These are phyloP conservation scores for Pristiophorus japonicus DNA, from an alignment of 2,113 vertebrate genomes.

Conservation along the genomic window DNA sequence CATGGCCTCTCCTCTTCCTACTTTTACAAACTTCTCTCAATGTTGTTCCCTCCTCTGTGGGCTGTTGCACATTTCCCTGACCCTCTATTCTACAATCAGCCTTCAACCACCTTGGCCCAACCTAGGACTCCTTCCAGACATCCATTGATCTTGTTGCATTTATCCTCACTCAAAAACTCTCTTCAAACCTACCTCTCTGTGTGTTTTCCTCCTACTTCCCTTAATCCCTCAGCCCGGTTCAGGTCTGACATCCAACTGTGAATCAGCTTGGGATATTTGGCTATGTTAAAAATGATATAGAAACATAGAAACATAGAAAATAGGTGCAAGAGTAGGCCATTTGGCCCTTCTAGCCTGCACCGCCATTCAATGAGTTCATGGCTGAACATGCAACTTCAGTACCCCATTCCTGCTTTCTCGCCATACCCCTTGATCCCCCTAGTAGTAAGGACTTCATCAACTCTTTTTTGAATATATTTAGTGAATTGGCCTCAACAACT, in stretches of 20 bases:
- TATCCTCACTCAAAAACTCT: neutral
- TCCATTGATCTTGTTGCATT: neutral
- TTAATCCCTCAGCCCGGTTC: neutral
- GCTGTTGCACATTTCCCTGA: neutral
- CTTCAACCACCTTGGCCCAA: neutral
- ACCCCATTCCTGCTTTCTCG: too few relatives aligned
- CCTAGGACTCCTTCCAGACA: neutral
- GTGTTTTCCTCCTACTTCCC: neutral
- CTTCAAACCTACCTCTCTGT: neutral
- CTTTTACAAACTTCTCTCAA: neutral
- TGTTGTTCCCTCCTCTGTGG: neutral
- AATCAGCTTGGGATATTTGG: neutral
- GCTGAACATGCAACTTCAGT: too few relatives aligned
- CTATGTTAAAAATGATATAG: neutral
- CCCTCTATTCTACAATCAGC: neutral
- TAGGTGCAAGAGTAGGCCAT: too few relatives aligned
- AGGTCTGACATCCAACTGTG: neutral
- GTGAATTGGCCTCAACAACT: too few relatives aligned
- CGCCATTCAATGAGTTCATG: too few relatives aligned
- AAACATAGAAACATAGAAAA: too few relatives aligned
- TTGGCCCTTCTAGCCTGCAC: too few relatives aligned
- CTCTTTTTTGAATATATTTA: too few relatives aligned
- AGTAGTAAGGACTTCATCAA: too few relatives aligned
- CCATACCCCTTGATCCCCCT: too few relatives aligned
- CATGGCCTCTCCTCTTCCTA: neutral